Evolutionary conservation across 2,113 vertebrate genomes (phyloP).

Genomic region (Anguilla rostrata): DNA sequence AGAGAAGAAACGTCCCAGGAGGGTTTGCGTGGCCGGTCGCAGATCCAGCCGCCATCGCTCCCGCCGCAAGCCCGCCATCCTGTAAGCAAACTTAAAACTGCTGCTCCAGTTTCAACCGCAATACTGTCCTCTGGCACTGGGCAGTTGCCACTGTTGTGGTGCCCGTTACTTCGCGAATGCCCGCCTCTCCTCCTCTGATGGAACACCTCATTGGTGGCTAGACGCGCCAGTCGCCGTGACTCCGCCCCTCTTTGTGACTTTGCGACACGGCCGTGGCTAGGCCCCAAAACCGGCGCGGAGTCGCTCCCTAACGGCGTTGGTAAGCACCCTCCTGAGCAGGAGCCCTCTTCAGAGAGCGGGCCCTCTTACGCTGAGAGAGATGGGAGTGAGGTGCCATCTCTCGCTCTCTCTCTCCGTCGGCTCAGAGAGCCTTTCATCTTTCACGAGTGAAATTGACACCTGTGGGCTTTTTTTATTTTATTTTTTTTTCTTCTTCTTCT

Average conservation of each 20-base stretch:
- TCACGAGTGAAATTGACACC: neutral
- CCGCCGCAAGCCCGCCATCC: neutral
- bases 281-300: neutral
- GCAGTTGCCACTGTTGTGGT: neutral
- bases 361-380: neutral
- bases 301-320: neutral
- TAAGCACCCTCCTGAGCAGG: neutral
- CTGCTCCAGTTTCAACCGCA: neutral
- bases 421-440: neutral
- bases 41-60: neutral
- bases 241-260: neutral
- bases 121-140: neutral
- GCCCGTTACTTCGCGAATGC: neutral
- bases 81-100: neutral
- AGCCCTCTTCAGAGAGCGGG: neutral
- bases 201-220: neutral
- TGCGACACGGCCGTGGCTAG: neutral
- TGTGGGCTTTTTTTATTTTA: neutral
- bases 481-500: neutral
- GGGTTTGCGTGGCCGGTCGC: neutral
- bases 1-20: neutral
- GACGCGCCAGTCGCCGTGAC: neutral
- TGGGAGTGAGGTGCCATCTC: neutral
- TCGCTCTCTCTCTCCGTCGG: neutral
- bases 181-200: neutral